Percentiles rank a stretch among this genome's conserved stretches.
These are phyloP conservation scores for Campaea margaritaria DNA, from an alignment of 2,888 invertebrate genomes.

Conservation along the genomic window DNA sequence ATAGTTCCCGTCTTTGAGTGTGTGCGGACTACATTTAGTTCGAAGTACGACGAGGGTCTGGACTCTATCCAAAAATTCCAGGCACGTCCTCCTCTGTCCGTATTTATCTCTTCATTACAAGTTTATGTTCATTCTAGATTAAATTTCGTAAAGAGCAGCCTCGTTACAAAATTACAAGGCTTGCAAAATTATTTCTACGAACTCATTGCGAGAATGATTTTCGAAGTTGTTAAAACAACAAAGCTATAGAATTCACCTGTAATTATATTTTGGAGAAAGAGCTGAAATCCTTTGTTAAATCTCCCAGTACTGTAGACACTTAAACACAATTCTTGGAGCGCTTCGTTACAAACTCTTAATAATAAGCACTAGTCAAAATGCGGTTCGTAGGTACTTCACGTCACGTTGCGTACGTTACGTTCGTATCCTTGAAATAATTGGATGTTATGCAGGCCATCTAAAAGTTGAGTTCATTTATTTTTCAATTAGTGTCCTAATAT, in stretches of 20 bases:
- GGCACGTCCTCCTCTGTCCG: slow-evolving; percentile 42
- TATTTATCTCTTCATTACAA: background rate
- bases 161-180: slow-evolving; percentile 1
- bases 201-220: slow-evolving; percentile 7
- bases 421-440: no score
- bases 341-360: background rate
- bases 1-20: slow-evolving; percentile 11
- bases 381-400: no score
- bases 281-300: slow-evolving; percentile 7
- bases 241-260: slow-evolving; percentile 5
- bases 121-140: slow-evolving; percentile 4
- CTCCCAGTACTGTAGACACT: background rate
- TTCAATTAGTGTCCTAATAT: no score
- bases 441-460: no score
- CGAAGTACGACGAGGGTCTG: slow-evolving; percentile 46
- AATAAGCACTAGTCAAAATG: background rate
- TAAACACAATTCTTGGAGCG: background rate
- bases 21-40: slow-evolving; percentile 40
- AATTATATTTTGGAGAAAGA: background rate
- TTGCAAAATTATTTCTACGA: slow-evolving; percentile 6
- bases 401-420: no score
- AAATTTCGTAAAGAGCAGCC: background rate
- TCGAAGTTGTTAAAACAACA: slow-evolving; percentile 5
- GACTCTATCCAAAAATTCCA: slow-evolving; percentile 58
- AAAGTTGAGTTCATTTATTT: no score